Evolutionary conservation across 2,113 vertebrate species (phyloP), one percentile per base, ranked within the genome.

Genomic region (Tamias sibiricus): DNA sequence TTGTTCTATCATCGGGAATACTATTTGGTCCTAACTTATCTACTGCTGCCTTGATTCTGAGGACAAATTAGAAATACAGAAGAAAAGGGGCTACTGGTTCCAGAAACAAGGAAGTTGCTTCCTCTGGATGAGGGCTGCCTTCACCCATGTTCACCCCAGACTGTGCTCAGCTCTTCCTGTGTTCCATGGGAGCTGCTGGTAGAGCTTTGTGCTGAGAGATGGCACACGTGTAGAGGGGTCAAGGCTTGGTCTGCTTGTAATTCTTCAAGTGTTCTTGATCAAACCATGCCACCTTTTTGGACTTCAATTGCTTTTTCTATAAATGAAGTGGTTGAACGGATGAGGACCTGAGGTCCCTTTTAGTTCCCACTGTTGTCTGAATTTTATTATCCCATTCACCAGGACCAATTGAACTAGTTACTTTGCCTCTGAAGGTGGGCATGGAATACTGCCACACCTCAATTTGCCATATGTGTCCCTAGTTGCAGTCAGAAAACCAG

Each of bases 281-380:
- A 40, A 75, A 69, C 37, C 8, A 66, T 54, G 13, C 32, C n/a
- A 47, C 47, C 66, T 90, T 49, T 68, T 64, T 35, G 19, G 37
- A 37, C 75, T 47, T 85, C 37, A 3, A 20, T 89, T 95, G 66
- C 42, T 35, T 74, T 93, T 96, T 71, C 66, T 91, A 1, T 68
- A 57, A 44, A 72, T 64, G 44, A 85, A 6, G 17, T 68, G 8
- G 37, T 81, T 13, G 37, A 66, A 71, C 84, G 19, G 26, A 12
- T 13, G 1, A 77, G 68, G n/a, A 17, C 24, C 13, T 7, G 28
- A 69, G 14, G 11, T 40, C 47, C 26, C n/a, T n/a, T 20, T 8
- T 26, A 62, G 42, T 35, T 30, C 28, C 52, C 22, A 5, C 14
- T 69, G 0, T 52, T 75, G 72, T 69, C 68, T 89, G 40, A 94